These are phyloP conservation scores for Sarcophilus harrisii DNA, from an alignment of 2,797 vertebrate genomes.

Conservation along the genomic window DNA sequence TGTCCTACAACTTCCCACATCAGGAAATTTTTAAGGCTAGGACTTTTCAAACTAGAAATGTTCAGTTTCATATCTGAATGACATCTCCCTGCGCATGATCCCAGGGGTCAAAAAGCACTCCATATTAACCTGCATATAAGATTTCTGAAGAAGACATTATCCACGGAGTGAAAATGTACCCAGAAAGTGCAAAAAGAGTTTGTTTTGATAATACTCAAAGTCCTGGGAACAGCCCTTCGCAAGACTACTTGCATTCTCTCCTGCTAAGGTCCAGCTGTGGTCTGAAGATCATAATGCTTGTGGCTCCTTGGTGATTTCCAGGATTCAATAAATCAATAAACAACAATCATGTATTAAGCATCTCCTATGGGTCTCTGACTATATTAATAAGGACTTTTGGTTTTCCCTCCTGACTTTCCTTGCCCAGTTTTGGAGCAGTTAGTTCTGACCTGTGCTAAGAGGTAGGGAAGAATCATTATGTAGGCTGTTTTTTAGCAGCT, in stretches of 20 bases:
- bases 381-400: neutral
- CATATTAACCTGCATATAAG: no score
- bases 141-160: neutral
- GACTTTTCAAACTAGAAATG: neutral
- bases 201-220: neutral
- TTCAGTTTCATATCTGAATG: neutral
- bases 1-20: no score
- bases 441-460: neutral
- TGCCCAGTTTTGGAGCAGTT: neutral
- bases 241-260: neutral
- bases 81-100: neutral
- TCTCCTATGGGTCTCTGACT: neutral
- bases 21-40: no score
- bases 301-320: neutral
- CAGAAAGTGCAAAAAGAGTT: neutral
- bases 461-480: neutral
- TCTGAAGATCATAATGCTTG: neutral
- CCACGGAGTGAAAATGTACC: neutral
- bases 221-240: neutral
- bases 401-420: neutral
- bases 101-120: neutral
- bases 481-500: neutral
- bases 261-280: neutral
- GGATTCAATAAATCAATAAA: neutral
- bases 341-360: neutral